Conservation (phyloP, 2,113 vertebrate genomes). For the Etheostoma cragini region DNA sequence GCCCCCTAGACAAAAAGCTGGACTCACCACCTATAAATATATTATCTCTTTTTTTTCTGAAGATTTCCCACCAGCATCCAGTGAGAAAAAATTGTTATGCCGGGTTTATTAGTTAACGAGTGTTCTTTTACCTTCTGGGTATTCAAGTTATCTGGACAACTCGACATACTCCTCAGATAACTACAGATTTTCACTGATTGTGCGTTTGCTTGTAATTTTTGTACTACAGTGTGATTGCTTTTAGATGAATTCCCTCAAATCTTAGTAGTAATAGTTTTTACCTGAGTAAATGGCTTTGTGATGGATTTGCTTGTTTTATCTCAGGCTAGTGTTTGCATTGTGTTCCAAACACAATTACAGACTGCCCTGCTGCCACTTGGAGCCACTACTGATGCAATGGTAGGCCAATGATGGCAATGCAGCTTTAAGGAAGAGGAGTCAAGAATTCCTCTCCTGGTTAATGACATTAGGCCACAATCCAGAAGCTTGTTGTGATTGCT, state of each 20-base stretch:
- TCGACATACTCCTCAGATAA: neutral
- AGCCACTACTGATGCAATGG: neutral
- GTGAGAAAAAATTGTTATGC: neutral
- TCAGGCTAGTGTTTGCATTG: neutral
- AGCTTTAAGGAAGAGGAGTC: conserved; percentile 13
- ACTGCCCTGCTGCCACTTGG: neutral
- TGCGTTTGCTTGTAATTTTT: neutral
- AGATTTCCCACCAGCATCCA: neutral
- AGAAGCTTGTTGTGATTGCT: neutral
- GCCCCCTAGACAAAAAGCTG: neutral
- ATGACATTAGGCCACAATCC: conserved; percentile 5
- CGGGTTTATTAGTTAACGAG: neutral
- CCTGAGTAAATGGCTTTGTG: neutral
- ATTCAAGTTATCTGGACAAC: neutral
- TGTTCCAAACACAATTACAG: neutral
- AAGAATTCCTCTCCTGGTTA: neutral
- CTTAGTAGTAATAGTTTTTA: neutral
- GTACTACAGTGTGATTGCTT: neutral
- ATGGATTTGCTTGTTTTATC: neutral
- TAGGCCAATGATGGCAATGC: neutral
- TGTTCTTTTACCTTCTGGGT: neutral
- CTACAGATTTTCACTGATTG: neutral
- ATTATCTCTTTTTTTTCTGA: neutral
- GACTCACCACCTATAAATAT: neutral
- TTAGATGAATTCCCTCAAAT: neutral